Percentiles rank a stretch among this genome's conserved stretches.
These are phyloP conservation scores for Propsilocerus akamusi DNA, from an alignment of 1,140 invertebrate genomes.

Conservation along the genomic window DNA sequence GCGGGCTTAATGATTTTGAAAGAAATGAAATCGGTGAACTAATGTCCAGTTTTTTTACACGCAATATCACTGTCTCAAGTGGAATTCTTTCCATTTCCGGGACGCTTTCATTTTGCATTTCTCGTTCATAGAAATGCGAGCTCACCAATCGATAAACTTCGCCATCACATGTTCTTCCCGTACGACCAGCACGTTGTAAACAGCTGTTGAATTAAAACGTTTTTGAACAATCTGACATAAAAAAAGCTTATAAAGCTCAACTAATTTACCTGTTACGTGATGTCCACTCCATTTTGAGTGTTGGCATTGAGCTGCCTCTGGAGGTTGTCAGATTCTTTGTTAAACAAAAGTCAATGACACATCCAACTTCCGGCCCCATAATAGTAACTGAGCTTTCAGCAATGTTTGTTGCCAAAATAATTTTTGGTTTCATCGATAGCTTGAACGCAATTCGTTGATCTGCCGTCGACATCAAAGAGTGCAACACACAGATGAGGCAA, in stretches of 20 bases:
- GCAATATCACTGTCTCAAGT: constrained; percentile 61
- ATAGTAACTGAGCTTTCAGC: constrained; percentile 96
- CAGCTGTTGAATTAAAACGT: too few species aligned
- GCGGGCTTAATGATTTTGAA: constrained; percentile 71
- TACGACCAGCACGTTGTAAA: constrained; percentile 74
- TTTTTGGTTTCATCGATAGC: constrained; percentile 43
- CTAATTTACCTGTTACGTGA: constrained; percentile 52
- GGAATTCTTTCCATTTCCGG: constrained; percentile 72
- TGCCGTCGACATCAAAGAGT: constrained; percentile 46
- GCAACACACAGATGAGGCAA: constrained; percentile 28
- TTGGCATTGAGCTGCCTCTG: constrained; percentile 47
- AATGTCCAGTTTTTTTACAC: constrained; percentile 66
- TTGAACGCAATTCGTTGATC: constrained; percentile 55
- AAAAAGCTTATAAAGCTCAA: too few species aligned
- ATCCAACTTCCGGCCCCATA: constrained; percentile 34
- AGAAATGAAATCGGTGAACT: constrained; percentile 66
- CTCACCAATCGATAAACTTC: constrained; percentile 72
- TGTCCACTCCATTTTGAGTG: constrained; percentile 67
- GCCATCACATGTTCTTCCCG: constrained; percentile 70
- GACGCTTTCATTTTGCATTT: constrained; percentile 9
- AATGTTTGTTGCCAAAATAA: constrained; percentile 91
- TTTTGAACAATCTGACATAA: too few species aligned
- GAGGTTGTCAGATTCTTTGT: constrained; percentile 68
- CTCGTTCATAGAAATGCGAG: constrained; percentile 33
- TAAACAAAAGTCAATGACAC: constrained; percentile 73